phyloP scores from a whole-genome alignment of 2,113 vertebrate genomes.

The Narcine bancroftii region DNA sequence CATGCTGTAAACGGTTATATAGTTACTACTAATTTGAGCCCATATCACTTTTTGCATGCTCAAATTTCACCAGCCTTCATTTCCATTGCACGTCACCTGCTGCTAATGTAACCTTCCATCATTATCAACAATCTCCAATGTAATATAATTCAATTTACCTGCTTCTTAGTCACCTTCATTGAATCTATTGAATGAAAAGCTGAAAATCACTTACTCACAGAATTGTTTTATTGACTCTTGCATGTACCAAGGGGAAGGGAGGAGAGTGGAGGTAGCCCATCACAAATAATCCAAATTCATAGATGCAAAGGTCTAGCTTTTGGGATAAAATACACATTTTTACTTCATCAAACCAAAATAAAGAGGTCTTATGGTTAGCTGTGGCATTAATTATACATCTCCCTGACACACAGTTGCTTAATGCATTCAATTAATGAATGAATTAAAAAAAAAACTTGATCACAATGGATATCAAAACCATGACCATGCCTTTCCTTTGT shows the following conservation, averaged over 20 bases:
- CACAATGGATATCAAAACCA: background rate
- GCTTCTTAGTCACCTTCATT: background rate
- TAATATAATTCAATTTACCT: background rate
- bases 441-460: background rate
- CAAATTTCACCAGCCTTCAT: background rate
- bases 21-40: too few species aligned
- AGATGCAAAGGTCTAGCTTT: too few species aligned
- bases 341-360: too few species aligned
- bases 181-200: background rate
- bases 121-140: background rate
- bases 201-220: background rate
- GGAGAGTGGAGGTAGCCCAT: background rate
- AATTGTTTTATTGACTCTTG: background rate
- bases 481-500: background rate
- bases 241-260: background rate
- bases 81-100: background rate
- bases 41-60: background rate
- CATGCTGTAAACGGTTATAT: too few species aligned
- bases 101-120: background rate
- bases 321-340: too few species aligned
- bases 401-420: background rate
- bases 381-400: background rate
- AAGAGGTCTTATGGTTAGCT: background rate
- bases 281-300: background rate
- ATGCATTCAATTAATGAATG: background rate